These are phyloP conservation scores for Dioctria linearis DNA, from an alignment of 2,888 invertebrate species.

Conservation along the genomic window DNA sequence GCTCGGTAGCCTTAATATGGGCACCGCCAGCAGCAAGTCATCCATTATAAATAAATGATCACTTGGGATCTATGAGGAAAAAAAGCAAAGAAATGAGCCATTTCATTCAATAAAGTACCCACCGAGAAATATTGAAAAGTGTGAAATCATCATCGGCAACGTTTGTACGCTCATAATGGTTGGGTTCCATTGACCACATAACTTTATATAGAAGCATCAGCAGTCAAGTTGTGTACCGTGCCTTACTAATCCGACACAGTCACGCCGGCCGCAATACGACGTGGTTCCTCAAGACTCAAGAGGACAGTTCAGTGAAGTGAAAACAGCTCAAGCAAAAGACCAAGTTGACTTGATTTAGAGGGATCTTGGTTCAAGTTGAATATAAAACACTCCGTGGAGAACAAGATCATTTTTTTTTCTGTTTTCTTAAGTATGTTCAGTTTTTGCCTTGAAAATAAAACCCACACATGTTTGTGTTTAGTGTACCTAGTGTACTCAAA, in stretches of 20 bases:
- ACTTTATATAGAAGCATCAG: slow-evolving; percentile 12
- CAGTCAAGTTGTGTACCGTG: slow-evolving; percentile 38
- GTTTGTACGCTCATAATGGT: slow-evolving; percentile 48
- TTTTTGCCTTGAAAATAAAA: not conserved
- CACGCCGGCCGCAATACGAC: slow-evolving; percentile 16
- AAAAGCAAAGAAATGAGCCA: slow-evolving; percentile 51
- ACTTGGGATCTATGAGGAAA: slow-evolving; percentile 50
- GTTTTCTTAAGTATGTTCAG: slow-evolving; percentile 20
- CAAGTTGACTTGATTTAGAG: slow-evolving; percentile 40
- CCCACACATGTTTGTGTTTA: no score
- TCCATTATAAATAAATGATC: slow-evolving; percentile 59
- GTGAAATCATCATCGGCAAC: slow-evolving; percentile 56
- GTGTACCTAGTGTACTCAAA: no score
- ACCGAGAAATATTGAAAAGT: slow-evolving; percentile 55
- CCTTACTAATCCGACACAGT: slow-evolving; percentile 49
- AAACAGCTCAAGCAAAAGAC: slow-evolving; percentile 27
- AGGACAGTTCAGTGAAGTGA: slow-evolving; percentile 52
- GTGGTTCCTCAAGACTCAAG: slow-evolving; percentile 49
- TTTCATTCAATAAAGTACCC: slow-evolving; percentile 55
- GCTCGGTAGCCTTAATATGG: slow-evolving; percentile 56
- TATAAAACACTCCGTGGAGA: slow-evolving; percentile 57
- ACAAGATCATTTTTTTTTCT: slow-evolving; percentile 56
- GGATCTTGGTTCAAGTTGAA: slow-evolving; percentile 37
- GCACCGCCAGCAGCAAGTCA: slow-evolving; percentile 58
- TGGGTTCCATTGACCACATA: slow-evolving; percentile 48